Percentiles rank a stretch among this genome's conserved stretches.
Conservation (phyloP, 2,797 vertebrate species). For the Notolepis coatsorum region DNA sequence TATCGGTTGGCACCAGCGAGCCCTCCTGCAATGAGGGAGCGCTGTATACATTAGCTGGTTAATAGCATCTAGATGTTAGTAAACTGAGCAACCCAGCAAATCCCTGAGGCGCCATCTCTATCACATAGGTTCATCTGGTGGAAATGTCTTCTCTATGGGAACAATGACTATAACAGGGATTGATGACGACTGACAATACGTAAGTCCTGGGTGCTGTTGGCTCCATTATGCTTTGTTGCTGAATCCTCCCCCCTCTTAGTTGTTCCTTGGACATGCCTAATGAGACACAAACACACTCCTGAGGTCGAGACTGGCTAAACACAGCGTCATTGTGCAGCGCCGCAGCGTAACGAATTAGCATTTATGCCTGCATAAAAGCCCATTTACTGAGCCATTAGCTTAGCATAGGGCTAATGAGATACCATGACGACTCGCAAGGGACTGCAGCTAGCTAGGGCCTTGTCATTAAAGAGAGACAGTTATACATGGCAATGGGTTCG, state of each 20-base stretch:
- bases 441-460: conserved; percentile 47
- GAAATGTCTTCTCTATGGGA: too few relatives aligned
- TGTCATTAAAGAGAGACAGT: conserved; percentile 44
- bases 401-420: conserved; percentile 76
- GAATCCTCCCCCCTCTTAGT: conserved; percentile 33
- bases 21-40: too few relatives aligned
- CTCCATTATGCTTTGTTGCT: conserved; percentile 28
- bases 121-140: too few relatives aligned
- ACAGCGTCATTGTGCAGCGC: conserved; percentile 49
- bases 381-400: conserved; percentile 80
- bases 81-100: too few relatives aligned
- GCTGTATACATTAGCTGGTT: too few relatives aligned
- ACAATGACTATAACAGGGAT: background rate
- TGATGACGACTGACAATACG: background rate
- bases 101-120: too few relatives aligned
- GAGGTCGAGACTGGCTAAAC: conserved; percentile 57
- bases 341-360: conserved; percentile 66
- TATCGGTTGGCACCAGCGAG: too few relatives aligned
- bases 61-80: too few relatives aligned
- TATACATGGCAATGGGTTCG: conserved; percentile 11
- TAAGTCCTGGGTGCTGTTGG: too few relatives aligned
- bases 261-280: conserved; percentile 57
- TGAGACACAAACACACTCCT: conserved; percentile 63
- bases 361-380: conserved; percentile 78
- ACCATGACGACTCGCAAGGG: conserved; percentile 61